Base-by-base conservation (phyloP, 1,140 invertebrate species). In the Dinoponera quadriceps region DNA sequence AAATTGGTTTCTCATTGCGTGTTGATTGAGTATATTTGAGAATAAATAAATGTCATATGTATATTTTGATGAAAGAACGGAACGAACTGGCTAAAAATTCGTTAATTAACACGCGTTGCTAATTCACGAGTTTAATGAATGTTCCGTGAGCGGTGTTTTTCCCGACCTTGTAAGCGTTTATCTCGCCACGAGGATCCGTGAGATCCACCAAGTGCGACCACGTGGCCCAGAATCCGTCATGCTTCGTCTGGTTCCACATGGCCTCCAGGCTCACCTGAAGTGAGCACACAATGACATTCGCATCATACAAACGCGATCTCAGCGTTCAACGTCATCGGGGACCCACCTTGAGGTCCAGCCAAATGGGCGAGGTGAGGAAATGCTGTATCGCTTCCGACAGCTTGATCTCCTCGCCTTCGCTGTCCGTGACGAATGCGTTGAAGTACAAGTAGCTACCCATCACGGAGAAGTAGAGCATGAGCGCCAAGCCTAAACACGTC, bases 191-290 rank as follows among this genome's bases (percentile, higher is more conserved):
- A 5, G 98, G 97, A 95, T 99, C 98, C 13, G 96, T 96, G 25
- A 98, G 95, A 83, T 98, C 96, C 14, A 98, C 96, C 13, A 99
- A 95, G 91, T 98, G 97, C 87, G 96, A 96, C 97, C 97, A 99
- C 1, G 98, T 96, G 85, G 95, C 95, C 83, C 92, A 92, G 96
- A 97, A 98, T 51, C 98, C 98, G 92, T 98, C 96, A 83, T 96
- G 95, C 89, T 96, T 95, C 0, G 96, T 96, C 92, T 96, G 97
- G 22, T 95, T 94, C 94, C 96, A 98, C 0, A 97, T 96, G 63
- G 97, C 96, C n/a, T 95, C 92, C 0, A 99, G 89, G 1, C 93
- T 93, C 1, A 92, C 93, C 96, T 94, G 38, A 2, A 9, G 11
- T 44, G 38, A 11, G 0, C 38, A 25, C 2, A 27, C 1, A 55